Evolutionary conservation across 2,888 invertebrate species (phyloP).

Genomic region (Sphaerophoria taeniata): DNA sequence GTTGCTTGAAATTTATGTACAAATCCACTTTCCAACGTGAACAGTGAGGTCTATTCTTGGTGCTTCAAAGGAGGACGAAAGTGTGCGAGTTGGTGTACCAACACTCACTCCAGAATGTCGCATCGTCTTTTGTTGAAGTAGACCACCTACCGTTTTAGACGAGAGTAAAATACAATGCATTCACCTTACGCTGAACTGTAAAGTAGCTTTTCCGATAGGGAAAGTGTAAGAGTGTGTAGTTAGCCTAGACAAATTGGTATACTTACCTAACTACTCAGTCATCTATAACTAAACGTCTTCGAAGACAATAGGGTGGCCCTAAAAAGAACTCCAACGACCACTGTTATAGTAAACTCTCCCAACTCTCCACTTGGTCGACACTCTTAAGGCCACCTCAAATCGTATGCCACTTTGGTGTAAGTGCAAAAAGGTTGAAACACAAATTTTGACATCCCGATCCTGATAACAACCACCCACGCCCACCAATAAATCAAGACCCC

Average conservation of each 20-base stretch:
- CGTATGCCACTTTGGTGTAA: constrained; percentile 28
- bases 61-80: neutral
- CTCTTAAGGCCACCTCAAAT: too few relatives aligned
- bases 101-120: constrained; percentile 41
- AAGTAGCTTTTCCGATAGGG: constrained; percentile 61
- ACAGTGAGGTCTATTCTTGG: constrained; percentile 1
- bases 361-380: neutral
- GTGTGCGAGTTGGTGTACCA: constrained; percentile 23
- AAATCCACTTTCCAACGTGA: constrained; percentile 49
- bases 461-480: constrained; percentile 3
- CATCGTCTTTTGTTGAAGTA: constrained; percentile 48
- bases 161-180: constrained; percentile 50
- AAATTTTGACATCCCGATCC: constrained; percentile 36
- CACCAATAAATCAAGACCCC: constrained; percentile 65
- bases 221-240: constrained; percentile 37
- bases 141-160: constrained; percentile 26
- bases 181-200: constrained; percentile 51
- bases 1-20: constrained; percentile 57
- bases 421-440: constrained; percentile 43
- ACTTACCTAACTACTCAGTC: constrained; percentile 56
- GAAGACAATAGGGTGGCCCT: constrained; percentile 50
- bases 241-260: constrained; percentile 68
- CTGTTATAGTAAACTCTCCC: constrained; percentile 11
- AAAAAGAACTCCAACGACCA: constrained; percentile 34
- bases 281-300: constrained; percentile 70